Evolutionary conservation across 1,140 invertebrate genomes (phyloP), one percentile per base, ranked within the genome.

Genomic region (Lucilia sericata): DNA sequence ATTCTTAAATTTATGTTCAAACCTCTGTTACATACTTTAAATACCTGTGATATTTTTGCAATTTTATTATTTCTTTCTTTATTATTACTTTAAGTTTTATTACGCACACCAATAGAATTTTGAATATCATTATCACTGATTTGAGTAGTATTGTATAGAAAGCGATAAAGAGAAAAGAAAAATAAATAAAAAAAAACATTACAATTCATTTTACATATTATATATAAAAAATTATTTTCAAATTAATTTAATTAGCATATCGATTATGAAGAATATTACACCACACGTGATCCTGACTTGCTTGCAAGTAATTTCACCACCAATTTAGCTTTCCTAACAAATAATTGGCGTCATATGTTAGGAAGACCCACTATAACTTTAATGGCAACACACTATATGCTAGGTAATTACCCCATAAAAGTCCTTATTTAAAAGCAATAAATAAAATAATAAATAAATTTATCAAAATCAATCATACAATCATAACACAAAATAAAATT

Each of bases 201-300:
- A 4, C 10, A 36, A 10, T 65, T 65, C 81, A 60, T 55, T 12
- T 34, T 76, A 55, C 47, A 82, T 82, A 21, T 82, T 65, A 13
- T 21, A n/a, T 12, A 82, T n/a, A n/a, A n/a, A 17, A 51, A 36
- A 49, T 49, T 49, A 3, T 30, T 80, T 49, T 19, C 47, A 21
- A 49, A 65, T 82, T 60, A 82, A 82, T 82, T 82, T 60, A 82
- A 82, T 82, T 65, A 98, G 97, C 97, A 97, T 92, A 95, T 98
- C 94, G 97, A 98, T 93, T 95, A 95, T 92, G 96, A 97, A 91
- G 96, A 97, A 91, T 97, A 97, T 94, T 98, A 98, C 94, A 96
- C 96, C 90, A 96, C 96, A 89, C 96, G 96, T 90, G 97, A 98
- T 93, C 94, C 95, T 89, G 95, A 95, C 87, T 94, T 98, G 89